Base-by-base conservation (phyloP, 2,888 invertebrate genomes). In the Eristalinus sepulchralis region DNA sequence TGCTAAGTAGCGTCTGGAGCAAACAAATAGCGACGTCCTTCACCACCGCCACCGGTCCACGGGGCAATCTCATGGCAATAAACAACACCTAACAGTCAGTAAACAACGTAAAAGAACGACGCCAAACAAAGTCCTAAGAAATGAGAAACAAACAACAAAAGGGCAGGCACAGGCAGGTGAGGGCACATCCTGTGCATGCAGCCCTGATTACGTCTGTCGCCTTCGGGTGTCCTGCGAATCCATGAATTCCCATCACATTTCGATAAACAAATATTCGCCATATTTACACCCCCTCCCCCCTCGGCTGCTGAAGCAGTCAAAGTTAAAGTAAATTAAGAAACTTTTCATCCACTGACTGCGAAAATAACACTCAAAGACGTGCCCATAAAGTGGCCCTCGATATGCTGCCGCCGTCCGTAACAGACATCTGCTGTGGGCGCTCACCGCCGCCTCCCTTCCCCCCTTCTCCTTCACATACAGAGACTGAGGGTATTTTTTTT, bases 251-350 rank as follows among this genome's bases (percentile, higher is more conserved):
- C 39, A 34, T 63, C 39, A 47, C 67, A 78, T 72, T 83, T 78
- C 55, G 59, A 76, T 59, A 75, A 62, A 53, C 53, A 66, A 57
- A 77, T 63, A 77, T 70, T 77, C 68, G 67, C 33, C 62, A 68
- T 53, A 22, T 1, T 57, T 22, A 10, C 53, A 20, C 9, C 20
- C n/a, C 17, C 20, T 24, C 13, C 57, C 11, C 9, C 2, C 27
- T n/a, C n/a, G n/a, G n/a, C n/a, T n/a, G n/a, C n/a, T 3, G 20
- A 6, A 47, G 47, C 24, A 27, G 39, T 24, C 27, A 27, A 79
- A 79, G 64, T 72, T 71, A 33, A 66, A 79, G 71, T 79, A 72
- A 71, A 79, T 79, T 72, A 72, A 55, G 64, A 34, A 64, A 79
- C 66, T 71, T 79, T 77, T 24, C 34, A 59, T 79, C 47, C 71